These are phyloP conservation scores for Agrotis ipsilon DNA, from an alignment of 2,888 invertebrate species.

Conservation along the genomic window DNA sequence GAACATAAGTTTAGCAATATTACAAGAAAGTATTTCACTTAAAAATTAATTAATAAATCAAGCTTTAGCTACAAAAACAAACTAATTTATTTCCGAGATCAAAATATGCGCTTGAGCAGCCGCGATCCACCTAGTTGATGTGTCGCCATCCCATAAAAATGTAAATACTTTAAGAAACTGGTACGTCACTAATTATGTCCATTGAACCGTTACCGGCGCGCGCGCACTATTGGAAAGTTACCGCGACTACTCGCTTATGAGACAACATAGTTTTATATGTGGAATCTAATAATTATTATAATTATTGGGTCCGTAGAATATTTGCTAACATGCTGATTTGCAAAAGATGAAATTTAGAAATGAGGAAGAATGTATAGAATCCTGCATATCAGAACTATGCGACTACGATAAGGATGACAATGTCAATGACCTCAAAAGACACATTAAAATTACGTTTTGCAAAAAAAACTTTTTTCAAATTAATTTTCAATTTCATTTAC, in stretches of 20 bases:
- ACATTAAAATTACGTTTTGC: too few relatives aligned
- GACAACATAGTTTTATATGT: constrained; percentile 27
- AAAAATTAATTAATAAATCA: neutral
- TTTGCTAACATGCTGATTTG: neutral
- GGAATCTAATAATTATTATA: constrained; percentile 33
- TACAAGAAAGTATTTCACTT: neutral
- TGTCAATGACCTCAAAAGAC: too few relatives aligned
- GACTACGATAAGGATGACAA: too few relatives aligned
- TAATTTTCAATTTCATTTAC: too few relatives aligned
- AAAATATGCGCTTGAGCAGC: constrained; percentile 16
- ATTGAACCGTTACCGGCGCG: constrained; percentile 72
- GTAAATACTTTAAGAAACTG: constrained; percentile 68
- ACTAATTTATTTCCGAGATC: constrained; percentile 19
- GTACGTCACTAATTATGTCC: constrained; percentile 75
- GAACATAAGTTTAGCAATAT: neutral
- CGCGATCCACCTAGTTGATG: neutral
- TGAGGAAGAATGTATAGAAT: neutral
- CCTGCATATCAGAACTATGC: too few relatives aligned
- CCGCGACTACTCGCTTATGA: constrained; percentile 47
- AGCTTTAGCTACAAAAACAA: neutral
- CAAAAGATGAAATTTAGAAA: neutral
- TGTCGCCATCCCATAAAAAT: constrained; percentile 52
- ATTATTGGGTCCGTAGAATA: constrained; percentile 2
- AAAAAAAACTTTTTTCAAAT: too few relatives aligned
- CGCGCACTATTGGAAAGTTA: constrained; percentile 62